Conservation (phyloP, 1,140 invertebrate species). For the Maniola jurtina region DNA sequence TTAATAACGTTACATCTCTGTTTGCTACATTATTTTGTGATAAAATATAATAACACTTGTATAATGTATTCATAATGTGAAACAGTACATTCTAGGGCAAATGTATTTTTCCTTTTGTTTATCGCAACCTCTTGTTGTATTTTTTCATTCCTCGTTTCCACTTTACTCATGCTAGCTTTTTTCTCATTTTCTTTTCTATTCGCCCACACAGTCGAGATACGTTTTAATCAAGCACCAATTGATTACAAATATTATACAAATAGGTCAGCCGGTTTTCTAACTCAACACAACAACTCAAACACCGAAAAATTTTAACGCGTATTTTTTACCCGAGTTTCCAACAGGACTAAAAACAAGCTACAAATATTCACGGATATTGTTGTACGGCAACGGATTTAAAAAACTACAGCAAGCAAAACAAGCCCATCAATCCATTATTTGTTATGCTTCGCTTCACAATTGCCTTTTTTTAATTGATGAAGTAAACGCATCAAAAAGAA, state of each 20-base stretch:
- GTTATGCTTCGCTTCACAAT: no score
- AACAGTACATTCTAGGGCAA: neutral
- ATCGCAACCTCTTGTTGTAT: conserved; percentile 11
- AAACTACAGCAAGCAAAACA: conserved; percentile 8
- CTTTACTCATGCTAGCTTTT: neutral
- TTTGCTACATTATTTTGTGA: conserved; percentile 2
- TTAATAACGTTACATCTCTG: neutral
- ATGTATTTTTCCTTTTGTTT: conserved; percentile 14
- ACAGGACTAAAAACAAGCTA: no score
- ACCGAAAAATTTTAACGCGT: neutral
- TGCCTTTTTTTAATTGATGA: no score
- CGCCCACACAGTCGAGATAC: neutral
- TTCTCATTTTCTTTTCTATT: conserved; percentile 3
- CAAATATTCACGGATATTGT: no score
- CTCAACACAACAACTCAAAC: no score
- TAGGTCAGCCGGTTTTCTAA: neutral
- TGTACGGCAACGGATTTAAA: no score
- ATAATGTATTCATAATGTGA: neutral
- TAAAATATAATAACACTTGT: neutral
- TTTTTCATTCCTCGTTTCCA: conserved; percentile 1
- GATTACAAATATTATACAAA: neutral
- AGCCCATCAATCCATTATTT: no score
- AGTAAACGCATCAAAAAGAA: no score
- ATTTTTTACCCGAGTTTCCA: neutral
- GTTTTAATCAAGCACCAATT: conserved; percentile 1